A percentile compares a stretch with the other conserved stretches of the same genome.
Conservation (phyloP, 1,140 invertebrate species). For the Marisa cornuarietis region DNA sequence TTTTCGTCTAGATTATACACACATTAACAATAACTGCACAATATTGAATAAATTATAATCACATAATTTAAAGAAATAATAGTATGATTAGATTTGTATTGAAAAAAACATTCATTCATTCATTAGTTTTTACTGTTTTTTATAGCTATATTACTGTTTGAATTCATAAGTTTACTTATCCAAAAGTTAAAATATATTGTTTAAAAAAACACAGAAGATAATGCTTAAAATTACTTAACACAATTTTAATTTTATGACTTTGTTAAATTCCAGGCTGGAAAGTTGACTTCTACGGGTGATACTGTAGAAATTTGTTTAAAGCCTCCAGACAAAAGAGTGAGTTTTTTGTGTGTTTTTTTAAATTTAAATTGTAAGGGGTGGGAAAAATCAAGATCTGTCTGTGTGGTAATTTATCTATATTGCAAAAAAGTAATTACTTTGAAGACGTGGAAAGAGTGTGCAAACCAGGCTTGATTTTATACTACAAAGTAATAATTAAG, state of each 20-base stretch:
- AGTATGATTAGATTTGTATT: no score
- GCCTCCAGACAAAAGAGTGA: slow-evolving; percentile 52
- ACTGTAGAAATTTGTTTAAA: slow-evolving; percentile 55
- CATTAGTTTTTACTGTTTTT: no score
- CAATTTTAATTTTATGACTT: neutral
- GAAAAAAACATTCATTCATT: no score
- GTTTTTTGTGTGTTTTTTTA: slow-evolving; percentile 13
- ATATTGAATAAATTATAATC: no score
- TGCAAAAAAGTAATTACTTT: neutral
- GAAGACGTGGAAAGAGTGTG: no score
- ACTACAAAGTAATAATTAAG: neutral
- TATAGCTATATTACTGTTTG: no score
- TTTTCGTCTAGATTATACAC: no score
- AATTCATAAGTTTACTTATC: no score
- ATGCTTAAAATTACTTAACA: neutral
- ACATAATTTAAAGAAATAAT: no score
- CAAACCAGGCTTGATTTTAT: neutral
- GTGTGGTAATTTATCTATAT: neutral
- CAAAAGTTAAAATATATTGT: no score
- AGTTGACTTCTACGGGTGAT: slow-evolving; percentile 61
- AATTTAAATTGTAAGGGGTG: no score
- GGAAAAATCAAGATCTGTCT: neutral
- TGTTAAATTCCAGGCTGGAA: slow-evolving; percentile 60
- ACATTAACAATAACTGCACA: no score
- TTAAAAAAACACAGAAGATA: neutral